Conservation (phyloP, 2,797 vertebrate genomes). For the Thaleichthys pacificus region DNA sequence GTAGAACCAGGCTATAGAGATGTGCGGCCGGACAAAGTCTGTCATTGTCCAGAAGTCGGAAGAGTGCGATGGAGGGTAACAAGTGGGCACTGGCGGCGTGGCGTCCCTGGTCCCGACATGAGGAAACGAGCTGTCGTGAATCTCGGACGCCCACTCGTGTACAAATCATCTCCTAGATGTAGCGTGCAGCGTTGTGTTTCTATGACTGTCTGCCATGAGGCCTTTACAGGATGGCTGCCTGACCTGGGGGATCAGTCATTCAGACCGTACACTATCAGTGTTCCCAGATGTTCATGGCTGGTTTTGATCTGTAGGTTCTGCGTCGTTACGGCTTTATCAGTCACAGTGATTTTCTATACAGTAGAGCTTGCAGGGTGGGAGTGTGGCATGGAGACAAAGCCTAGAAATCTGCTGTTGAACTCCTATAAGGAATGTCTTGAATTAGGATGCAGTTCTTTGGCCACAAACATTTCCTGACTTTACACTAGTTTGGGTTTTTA, state of each 20-base stretch:
- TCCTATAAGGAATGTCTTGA: too few species aligned
- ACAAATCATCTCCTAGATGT: not conserved
- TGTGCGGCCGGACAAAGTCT: not conserved
- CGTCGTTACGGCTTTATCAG: not conserved
- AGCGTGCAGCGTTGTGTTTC: not conserved
- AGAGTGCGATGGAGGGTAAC: too few species aligned
- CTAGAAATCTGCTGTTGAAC: too few species aligned
- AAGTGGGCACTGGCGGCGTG: too few species aligned
- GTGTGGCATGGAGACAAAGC: not conserved
- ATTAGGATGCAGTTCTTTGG: not conserved
- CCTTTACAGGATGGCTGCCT: not conserved
- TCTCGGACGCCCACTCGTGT: not conserved
- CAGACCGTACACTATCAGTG: not conserved
- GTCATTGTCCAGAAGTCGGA: not conserved
- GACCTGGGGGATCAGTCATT: not conserved
- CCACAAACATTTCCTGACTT: too few species aligned
- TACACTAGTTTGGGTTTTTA: too few species aligned
- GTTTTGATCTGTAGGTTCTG: not conserved
- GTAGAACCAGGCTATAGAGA: not conserved
- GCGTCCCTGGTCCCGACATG: not conserved
- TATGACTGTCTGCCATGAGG: not conserved
- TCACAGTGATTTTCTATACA: not conserved
- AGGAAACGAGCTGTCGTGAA: not conserved
- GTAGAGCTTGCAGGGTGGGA: not conserved
- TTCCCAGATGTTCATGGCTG: not conserved